Evolutionary conservation across 1,140 invertebrate species (phyloP).

Genomic region (Lucilia cuprina): DNA sequence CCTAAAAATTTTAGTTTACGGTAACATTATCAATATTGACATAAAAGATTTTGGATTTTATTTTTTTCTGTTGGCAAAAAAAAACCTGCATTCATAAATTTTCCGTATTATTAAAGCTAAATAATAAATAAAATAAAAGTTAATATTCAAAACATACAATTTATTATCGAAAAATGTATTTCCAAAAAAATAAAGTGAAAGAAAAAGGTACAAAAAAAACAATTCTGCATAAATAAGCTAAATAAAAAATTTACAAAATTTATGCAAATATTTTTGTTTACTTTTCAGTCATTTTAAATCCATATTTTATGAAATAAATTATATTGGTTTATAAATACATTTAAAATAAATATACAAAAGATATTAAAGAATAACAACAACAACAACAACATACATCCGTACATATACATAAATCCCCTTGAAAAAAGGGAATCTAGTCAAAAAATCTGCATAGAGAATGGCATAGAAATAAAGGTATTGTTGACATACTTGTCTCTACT

Average conservation of each 20-base stretch:
- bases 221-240: not conserved
- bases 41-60: not conserved
- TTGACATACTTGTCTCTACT: not conserved
- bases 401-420: not conserved
- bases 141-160: not conserved
- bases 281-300: constrained; percentile 2
- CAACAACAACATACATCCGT: not conserved
- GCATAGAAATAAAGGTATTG: not conserved
- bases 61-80: not conserved
- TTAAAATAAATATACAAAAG: not conserved
- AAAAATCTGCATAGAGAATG: not conserved
- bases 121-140: not conserved
- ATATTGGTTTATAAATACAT: not conserved
- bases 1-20: not conserved
- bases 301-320: not conserved
- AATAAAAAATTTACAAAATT: not conserved
- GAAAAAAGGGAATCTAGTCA: not conserved
- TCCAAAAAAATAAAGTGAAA: not conserved
- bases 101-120: not conserved
- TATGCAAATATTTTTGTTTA: constrained; percentile 4
- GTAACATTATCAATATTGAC: not conserved
- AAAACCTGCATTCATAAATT: not conserved
- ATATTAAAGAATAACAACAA: not conserved
- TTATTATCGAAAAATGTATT: not conserved
- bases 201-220: not conserved